Base-by-base conservation (phyloP, 2,888 invertebrate genomes). In the Himalopsyche kuldschensis region DNA sequence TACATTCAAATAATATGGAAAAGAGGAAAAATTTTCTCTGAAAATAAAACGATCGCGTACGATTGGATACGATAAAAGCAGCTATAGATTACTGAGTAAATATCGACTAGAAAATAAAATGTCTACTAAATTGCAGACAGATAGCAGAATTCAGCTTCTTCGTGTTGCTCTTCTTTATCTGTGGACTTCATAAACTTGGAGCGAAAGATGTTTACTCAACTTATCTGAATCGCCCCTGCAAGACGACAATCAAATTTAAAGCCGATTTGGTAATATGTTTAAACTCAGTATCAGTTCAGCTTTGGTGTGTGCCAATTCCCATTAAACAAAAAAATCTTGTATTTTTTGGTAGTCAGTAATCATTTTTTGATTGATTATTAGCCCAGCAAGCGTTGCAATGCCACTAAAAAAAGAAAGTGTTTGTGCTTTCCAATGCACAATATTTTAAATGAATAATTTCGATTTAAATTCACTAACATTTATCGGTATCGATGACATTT, bases 31-130 rank as follows among this genome's bases (percentile, higher is more conserved):
- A 32, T 47, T 24, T n/a, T 24, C 8, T 1, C 41, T 11, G n/a
- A 17, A 82, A 63, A 78, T 35, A 82, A 82, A 82, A 78, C 78
- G 78, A 69, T 82, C 78, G 78, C 78, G 63, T 32, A 46, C 81
- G 77, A 81, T 80, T 80, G 80, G 69, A 35, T 35, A 41, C 80
- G 80, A 81, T 81, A 81, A 81, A 81, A 55, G 77, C 4, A 69
- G 69, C 78, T 63, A 82, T 82, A 78, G 78, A 82, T 82, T 82
- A 78, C 78, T 41, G 76, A 78, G 69, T 78, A 78, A 35, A 55
- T 69, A 82, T 69, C 41, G 69, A 47, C 69, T 55, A 46, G 63
- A 82, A 82, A 78, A 82, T 82, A 82, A 82, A 69, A 82, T 78
- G 82, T 78, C 82, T 82, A 78, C 78, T 82, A 69, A 78, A 82